phyloP scores from a whole-genome alignment of 2,888 invertebrate genomes.

The Sipunculus nudus region DNA sequence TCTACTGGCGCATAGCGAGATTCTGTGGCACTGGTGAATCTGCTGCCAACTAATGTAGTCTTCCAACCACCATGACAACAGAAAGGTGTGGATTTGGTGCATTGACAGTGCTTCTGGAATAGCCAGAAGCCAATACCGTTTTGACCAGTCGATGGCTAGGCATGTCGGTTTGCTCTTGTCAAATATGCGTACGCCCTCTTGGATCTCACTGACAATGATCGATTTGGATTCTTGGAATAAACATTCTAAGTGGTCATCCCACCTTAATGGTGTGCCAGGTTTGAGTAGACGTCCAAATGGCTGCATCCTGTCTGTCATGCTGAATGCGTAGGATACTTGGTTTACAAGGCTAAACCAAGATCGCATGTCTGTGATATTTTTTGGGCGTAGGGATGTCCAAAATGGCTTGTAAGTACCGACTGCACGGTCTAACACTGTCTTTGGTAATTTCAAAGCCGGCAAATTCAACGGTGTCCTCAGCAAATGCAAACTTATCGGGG shows the following conservation, averaged over 20 bases:
- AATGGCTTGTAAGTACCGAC: constrained; percentile 38
- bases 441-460: constrained; percentile 43
- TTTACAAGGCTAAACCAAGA: constrained; percentile 47
- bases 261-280: constrained; percentile 29
- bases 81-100: constrained; percentile 21
- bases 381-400: constrained; percentile 38
- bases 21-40: constrained; percentile 36
- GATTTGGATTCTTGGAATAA: constrained; percentile 22
- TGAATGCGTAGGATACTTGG: constrained; percentile 43
- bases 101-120: constrained; percentile 40
- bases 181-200: constrained; percentile 41
- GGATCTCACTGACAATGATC: constrained; percentile 18
- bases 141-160: constrained; percentile 47
- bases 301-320: constrained; percentile 40
- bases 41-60: constrained; percentile 33
- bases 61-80: constrained; percentile 39
- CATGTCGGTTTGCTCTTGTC: constrained; percentile 43
- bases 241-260: constrained; percentile 22
- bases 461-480: constrained; percentile 36
- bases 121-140: constrained; percentile 43
- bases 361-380: constrained; percentile 39
- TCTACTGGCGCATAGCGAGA: constrained; percentile 33
- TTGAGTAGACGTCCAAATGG: constrained; percentile 44
- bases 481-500: constrained; percentile 45
- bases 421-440: constrained; percentile 36